A percentile compares a stretch with the other conserved stretches of the same genome.
phyloP scores from a whole-genome alignment of 2,113 vertebrate genomes.

The Gambusia affinis region DNA sequence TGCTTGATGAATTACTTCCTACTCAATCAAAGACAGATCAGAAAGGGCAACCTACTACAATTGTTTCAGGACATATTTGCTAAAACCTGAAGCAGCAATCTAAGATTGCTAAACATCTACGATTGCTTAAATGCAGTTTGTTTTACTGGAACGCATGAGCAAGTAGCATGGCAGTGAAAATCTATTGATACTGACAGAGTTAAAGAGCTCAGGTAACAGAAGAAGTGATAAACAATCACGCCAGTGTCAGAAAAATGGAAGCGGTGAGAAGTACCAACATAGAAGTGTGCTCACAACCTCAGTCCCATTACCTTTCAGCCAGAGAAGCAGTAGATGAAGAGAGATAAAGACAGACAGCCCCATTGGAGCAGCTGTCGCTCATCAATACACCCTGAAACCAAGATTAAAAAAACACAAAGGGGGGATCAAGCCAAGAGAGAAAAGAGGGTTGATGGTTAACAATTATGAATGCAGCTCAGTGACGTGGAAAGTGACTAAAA shows the following conservation, averaged over 20 bases:
- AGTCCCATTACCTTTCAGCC: slow-evolving; percentile 46
- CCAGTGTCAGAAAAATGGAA: slow-evolving; percentile 25
- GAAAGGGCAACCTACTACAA: slow-evolving; percentile 7
- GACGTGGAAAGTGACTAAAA: slow-evolving; percentile 44
- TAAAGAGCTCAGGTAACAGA: slow-evolving; percentile 22
- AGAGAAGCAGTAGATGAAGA: slow-evolving; percentile 37
- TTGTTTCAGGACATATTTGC: background rate
- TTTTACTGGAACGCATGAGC: background rate
- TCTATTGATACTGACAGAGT: background rate
- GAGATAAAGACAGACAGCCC: slow-evolving; percentile 54
- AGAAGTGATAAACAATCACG: slow-evolving; percentile 13
- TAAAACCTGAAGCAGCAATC: slow-evolving; percentile 10
- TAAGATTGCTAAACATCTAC: background rate
- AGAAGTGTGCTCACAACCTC: slow-evolving; percentile 30
- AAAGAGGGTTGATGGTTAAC: slow-evolving; percentile 29
- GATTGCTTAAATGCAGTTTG: background rate
- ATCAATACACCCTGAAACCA: slow-evolving; percentile 29
- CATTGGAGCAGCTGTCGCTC: slow-evolving; percentile 45
- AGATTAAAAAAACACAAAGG: slow-evolving; percentile 53
- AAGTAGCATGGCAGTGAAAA: background rate
- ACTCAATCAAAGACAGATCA: slow-evolving; percentile 20
- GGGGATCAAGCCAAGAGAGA: slow-evolving; percentile 22
- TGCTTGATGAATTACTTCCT: slow-evolving; percentile 21
- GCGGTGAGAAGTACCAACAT: slow-evolving; percentile 23
- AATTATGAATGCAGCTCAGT: slow-evolving; percentile 35